These are phyloP conservation scores for Drosophila hydei DNA, from an alignment of 1,140 invertebrate genomes.

Conservation along the genomic window DNA sequence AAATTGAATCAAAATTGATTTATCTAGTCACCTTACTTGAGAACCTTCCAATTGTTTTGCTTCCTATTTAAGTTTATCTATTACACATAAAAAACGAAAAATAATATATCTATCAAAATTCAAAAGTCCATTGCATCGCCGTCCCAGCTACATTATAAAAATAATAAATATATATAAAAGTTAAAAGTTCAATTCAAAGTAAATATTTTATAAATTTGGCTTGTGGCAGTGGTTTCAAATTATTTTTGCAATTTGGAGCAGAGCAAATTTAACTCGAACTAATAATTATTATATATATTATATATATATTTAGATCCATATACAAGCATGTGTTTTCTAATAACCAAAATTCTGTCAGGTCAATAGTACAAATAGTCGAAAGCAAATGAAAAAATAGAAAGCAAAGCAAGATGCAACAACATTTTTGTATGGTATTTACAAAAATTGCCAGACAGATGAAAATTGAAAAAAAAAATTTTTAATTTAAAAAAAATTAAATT, in stretches of 20 bases:
- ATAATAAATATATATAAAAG: background rate
- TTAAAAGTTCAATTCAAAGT: background rate
- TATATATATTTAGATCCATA: slow-evolving; percentile 34
- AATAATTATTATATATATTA: slow-evolving; percentile 8
- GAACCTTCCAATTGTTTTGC: slow-evolving; percentile 25
- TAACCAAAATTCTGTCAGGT: slow-evolving; percentile 58
- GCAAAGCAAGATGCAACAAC: slow-evolving; percentile 32
- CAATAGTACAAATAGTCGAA: slow-evolving; percentile 70
- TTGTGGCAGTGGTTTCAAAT: slow-evolving; percentile 56
- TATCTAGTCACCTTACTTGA: slow-evolving; percentile 17
- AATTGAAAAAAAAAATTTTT: background rate
- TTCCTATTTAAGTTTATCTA: slow-evolving; percentile 24
- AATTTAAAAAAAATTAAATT: background rate
- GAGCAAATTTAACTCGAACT: background rate
- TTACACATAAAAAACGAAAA: background rate
- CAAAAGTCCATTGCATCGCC: slow-evolving; percentile 45
- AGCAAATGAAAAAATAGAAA: slow-evolving; percentile 38
- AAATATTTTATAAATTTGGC: slow-evolving; percentile 3
- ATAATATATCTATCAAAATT: slow-evolving; percentile 3
- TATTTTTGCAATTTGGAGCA: slow-evolving; percentile 28
- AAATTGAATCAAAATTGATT: slow-evolving; percentile 6
- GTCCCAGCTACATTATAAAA: slow-evolving; percentile 23
- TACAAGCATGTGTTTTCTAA: slow-evolving; percentile 55
- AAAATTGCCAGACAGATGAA: slow-evolving; percentile 8
- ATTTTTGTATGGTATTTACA: slow-evolving; percentile 73